Evolutionary conservation across 2,888 invertebrate species (phyloP).

Genomic region (Drosophila fungiperda): DNA sequence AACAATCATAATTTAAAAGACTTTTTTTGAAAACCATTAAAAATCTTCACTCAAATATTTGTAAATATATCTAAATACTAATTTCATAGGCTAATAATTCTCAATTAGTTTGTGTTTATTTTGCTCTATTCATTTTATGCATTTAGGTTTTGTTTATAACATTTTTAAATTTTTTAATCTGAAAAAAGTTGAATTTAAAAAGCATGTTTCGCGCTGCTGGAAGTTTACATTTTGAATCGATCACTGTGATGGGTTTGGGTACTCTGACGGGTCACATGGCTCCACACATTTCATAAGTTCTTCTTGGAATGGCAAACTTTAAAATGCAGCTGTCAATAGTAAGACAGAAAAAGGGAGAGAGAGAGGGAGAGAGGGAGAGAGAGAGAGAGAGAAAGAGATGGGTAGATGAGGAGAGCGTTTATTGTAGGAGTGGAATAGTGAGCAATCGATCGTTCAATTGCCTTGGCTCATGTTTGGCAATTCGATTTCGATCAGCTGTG

Average conservation of each 20-base stretch:
- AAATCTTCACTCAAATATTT: neutral
- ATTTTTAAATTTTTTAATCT: neutral
- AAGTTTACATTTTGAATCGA: neutral
- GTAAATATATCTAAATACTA: neutral
- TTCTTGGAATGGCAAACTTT: slow-evolving; percentile 49
- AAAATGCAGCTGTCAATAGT: slow-evolving; percentile 48
- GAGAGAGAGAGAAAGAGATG: neutral
- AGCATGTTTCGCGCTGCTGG: neutral
- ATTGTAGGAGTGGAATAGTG: slow-evolving; percentile 50
- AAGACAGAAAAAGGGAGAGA: neutral
- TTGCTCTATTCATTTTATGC: too few species aligned
- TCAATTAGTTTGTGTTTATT: neutral
- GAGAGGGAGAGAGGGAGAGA: neutral
- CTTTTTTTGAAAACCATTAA: too few species aligned
- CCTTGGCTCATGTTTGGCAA: slow-evolving; percentile 56
- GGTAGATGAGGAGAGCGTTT: neutral
- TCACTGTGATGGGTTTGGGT: neutral
- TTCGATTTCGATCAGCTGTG: slow-evolving; percentile 61
- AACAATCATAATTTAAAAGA: neutral
- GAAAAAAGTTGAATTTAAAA: neutral
- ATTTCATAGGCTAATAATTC: neutral
- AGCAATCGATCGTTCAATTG: slow-evolving; percentile 59
- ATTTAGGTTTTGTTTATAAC: too few species aligned
- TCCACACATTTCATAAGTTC: slow-evolving; percentile 70
- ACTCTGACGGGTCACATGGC: slow-evolving; percentile 42